These are phyloP conservation scores for Odocoileus virginianus DNA, from an alignment of 2,113 vertebrate species.

Conservation along the genomic window DNA sequence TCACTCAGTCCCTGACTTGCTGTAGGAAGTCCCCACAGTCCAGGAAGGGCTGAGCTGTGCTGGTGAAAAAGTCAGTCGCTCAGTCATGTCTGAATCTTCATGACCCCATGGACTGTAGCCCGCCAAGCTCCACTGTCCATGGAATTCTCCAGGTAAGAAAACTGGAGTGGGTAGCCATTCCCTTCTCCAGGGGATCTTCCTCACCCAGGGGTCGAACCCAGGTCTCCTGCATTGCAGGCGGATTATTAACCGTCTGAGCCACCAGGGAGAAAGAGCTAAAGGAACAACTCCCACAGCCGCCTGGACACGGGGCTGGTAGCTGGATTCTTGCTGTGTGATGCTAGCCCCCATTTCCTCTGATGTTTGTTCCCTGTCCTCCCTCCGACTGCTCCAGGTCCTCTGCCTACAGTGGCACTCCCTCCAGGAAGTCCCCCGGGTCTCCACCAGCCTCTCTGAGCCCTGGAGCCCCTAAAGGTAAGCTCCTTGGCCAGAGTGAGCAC, in stretches of 20 bases:
- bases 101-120: not conserved
- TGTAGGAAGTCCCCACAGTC: rapidly evolving
- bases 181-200: not conserved
- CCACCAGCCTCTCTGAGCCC: not conserved
- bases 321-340: not conserved
- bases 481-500: too few relatives aligned
- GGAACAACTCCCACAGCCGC: not conserved
- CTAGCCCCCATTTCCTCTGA: rapidly evolving
- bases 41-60: rapidly evolving
- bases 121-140: not conserved
- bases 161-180: not conserved
- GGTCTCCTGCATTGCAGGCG: not conserved
- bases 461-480: not conserved
- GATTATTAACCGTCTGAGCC: not conserved
- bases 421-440: not conserved
- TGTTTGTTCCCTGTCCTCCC: too few relatives aligned
- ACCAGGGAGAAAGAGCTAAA: not conserved
- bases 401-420: not conserved
- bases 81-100: not conserved
- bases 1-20: too few relatives aligned
- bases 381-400: not conserved
- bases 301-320: not conserved
- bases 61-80: not conserved
- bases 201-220: not conserved
- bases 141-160: not conserved